Conservation (phyloP, 2,888 invertebrate species). For the Noctua fimbriata region DNA sequence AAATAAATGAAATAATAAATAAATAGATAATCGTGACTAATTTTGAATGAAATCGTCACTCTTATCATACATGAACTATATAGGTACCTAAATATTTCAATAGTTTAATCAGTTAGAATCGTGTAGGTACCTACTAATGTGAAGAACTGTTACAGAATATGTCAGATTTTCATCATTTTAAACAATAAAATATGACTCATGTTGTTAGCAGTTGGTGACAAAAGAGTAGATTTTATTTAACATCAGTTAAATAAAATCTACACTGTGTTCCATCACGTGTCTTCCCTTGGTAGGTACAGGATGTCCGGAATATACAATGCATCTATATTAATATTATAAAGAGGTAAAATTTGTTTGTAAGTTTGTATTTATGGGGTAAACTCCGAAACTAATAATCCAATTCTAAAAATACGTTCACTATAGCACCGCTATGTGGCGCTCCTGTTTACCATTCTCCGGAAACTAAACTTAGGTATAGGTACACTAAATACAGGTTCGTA, state of each 20-base stretch:
- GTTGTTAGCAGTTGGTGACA: background rate
- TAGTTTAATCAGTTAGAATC: background rate
- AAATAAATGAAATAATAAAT: background rate
- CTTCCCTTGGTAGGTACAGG: background rate
- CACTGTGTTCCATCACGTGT: background rate
- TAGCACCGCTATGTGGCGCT: too few species aligned
- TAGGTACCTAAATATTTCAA: background rate
- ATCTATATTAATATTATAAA: background rate
- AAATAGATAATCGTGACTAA: background rate
- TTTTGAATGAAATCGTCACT: background rate
- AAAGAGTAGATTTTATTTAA: too few species aligned
- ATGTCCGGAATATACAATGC: background rate
- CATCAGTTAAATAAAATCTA: conserved; percentile 4
- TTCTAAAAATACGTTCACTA: too few species aligned
- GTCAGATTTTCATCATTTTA: background rate
- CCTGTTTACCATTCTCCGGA: too few species aligned
- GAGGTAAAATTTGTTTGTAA: too few species aligned
- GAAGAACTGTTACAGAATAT: background rate
- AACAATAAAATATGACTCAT: background rate
- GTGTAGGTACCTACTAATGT: background rate
- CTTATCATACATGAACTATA: background rate
- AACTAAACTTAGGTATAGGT: too few species aligned
- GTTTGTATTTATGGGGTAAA: too few species aligned
- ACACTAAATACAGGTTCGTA: too few species aligned
- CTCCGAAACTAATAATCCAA: too few species aligned